Conservation (phyloP, 2,888 invertebrate genomes). For the Hirtodrosophila trivittata region DNA sequence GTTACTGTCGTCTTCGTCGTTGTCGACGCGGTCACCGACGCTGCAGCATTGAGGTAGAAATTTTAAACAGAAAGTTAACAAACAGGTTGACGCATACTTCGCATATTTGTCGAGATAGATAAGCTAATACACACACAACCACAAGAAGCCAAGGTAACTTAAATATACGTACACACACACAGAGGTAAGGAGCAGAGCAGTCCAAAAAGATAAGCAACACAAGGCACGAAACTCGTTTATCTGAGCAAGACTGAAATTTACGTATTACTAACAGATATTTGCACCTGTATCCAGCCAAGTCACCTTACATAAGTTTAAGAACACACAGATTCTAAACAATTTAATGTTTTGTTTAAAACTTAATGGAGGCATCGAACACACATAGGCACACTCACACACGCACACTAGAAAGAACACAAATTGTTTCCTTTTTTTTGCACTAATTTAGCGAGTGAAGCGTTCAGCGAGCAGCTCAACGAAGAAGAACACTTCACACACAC, state of each 20-base stretch:
- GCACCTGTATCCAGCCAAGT: constrained; percentile 55
- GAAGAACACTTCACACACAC: constrained; percentile 66
- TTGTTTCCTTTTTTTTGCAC: constrained; percentile 70
- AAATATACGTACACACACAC: constrained; percentile 14
- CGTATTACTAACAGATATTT: constrained; percentile 62
- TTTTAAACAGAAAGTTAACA: constrained; percentile 73
- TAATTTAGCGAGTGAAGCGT: constrained; percentile 71
- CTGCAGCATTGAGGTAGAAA: constrained; percentile 59
- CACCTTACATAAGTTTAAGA: constrained; percentile 63
- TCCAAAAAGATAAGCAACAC: constrained; percentile 51
- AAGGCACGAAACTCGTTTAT: constrained; percentile 68
- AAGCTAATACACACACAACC: constrained; percentile 51
- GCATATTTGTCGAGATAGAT: constrained; percentile 77
- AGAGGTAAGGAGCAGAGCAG: constrained; percentile 17
- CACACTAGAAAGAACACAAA: constrained; percentile 33
- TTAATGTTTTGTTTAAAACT: constrained; percentile 58
- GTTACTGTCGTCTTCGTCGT: constrained; percentile 7
- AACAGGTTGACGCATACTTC: constrained; percentile 79
- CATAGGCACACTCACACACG: constrained; percentile 25
- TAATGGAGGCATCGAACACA: constrained; percentile 37
- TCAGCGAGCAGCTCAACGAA: constrained; percentile 52
- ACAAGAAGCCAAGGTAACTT: constrained; percentile 1
- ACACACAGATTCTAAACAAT: constrained; percentile 31
- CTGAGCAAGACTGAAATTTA: constrained; percentile 70
- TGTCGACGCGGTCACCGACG: constrained; percentile 43